Conservation (phyloP, 1,140 invertebrate species). For the Penaeus vannamei region DNA sequence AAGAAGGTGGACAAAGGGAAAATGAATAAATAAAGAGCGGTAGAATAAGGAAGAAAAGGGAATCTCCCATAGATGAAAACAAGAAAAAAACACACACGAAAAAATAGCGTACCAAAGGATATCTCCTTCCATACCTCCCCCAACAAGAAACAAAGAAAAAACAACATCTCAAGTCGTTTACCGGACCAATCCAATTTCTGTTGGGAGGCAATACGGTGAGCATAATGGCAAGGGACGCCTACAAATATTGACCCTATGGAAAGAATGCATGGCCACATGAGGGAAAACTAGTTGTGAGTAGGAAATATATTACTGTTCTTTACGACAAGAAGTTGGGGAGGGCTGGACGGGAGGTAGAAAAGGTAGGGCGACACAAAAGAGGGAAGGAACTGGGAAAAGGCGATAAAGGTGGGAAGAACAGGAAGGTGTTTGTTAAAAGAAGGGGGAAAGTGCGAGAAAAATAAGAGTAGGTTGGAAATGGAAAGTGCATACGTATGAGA, state of each 20-base stretch:
- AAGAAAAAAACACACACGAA: too few species aligned
- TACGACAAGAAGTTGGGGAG: not conserved
- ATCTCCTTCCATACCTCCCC: too few species aligned
- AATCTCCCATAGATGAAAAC: too few species aligned
- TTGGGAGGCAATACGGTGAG: constrained; percentile 3
- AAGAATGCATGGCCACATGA: constrained; percentile 13
- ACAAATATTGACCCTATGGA: constrained; percentile 39
- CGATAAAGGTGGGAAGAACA: not conserved
- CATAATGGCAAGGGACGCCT: constrained; percentile 3
- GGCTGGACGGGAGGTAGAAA: not conserved
- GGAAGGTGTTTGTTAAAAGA: not conserved
- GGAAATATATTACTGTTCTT: not conserved
- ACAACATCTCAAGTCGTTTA: not conserved
- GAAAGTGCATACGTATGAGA: too few species aligned
- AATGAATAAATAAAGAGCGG: too few species aligned
- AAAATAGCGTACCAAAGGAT: too few species aligned
- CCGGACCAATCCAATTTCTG: constrained; percentile 28
- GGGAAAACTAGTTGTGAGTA: not conserved
- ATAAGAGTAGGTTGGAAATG: not conserved
- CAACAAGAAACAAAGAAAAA: not conserved
- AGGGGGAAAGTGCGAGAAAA: not conserved
- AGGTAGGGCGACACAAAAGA: not conserved
- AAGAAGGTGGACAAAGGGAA: too few species aligned
- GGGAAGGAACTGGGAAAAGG: not conserved
- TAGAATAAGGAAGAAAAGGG: too few species aligned